Evolutionary conservation across 2,888 invertebrate species (phyloP), one percentile per base, ranked within the genome.

Genomic region (Galerucella calmariensis): DNA sequence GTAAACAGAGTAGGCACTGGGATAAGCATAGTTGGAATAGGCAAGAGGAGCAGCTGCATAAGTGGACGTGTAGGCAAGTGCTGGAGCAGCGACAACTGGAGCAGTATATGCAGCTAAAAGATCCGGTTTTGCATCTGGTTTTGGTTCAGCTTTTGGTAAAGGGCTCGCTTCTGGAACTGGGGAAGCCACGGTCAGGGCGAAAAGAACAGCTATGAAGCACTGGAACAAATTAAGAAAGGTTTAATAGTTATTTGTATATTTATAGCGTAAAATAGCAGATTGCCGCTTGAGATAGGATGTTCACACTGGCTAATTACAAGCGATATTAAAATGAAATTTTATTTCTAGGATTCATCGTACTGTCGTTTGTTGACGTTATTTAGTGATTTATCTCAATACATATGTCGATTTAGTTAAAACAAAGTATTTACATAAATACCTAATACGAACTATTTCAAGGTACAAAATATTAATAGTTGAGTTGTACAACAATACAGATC

Each of bases 91-190:
- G 2, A 68, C 41, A 10, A 41, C 68, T 44, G 68, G 68, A 53
- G 67, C 67, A 41, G 67, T 20, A 67, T 67, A 67, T 11, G 68
- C 68, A 68, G 68, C 68, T 68, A 67, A 12, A 41, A 67, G 9
- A 14, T 63, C 62, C 14, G 68, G 62, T 20, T 67, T 62, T 11
- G 73, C 51, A 14, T 63, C 62, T 11, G 73, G 68, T 35, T 67
- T 53, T 27, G 73, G 53, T 16, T 51, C 67, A 58, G 73, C 62
- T 61, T 62, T 73, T 27, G 73, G 62, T 41, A 1, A 41, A 10
- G 72, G 72, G 9, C 67, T 72, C 48, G 72, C 67, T 53, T 72
- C 67, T 8, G 72, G 72, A 5, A 51, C 61, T 20, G 72, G 72
- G 12, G 20, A 27, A 63, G 73, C 67, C 2, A 41, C 68, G 4